These are phyloP conservation scores for Rhagonycha fulva DNA, from an alignment of 2,888 invertebrate genomes.

Conservation along the genomic window DNA sequence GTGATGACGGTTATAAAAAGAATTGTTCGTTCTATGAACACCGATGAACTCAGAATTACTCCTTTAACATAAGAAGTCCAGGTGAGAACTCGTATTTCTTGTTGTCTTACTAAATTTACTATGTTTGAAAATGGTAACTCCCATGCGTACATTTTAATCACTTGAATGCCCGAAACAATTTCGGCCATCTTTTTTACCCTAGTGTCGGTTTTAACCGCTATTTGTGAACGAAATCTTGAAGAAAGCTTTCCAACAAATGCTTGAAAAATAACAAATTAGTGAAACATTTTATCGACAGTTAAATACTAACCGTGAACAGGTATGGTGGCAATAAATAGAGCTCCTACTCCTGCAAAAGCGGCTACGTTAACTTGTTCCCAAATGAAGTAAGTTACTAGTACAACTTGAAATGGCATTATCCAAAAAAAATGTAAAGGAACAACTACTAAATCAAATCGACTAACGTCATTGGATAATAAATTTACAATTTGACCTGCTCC, in stretches of 20 bases:
- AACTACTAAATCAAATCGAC: slow-evolving; percentile 74
- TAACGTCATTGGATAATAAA: slow-evolving; percentile 82
- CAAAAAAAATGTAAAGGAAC: slow-evolving; percentile 75
- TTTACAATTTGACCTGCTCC: slow-evolving; percentile 84
- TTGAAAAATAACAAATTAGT: slow-evolving; percentile 10
- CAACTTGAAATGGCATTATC: slow-evolving; percentile 77
- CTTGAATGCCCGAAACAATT: slow-evolving; percentile 69
- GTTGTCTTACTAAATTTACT: slow-evolving; percentile 22
- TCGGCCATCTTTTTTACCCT: slow-evolving; percentile 71
- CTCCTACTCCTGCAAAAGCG: slow-evolving; percentile 63
- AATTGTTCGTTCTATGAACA: slow-evolving; percentile 81
- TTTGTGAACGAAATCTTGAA: slow-evolving; percentile 46
- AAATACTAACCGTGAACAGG: slow-evolving; percentile 56
- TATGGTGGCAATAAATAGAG: slow-evolving; percentile 58
- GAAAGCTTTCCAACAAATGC: slow-evolving; percentile 35
- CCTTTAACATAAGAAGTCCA: slow-evolving; percentile 64
- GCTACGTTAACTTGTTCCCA: slow-evolving; percentile 61
- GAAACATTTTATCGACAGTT: neutral
- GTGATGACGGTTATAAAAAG: slow-evolving; percentile 77
- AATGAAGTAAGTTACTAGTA: slow-evolving; percentile 63
- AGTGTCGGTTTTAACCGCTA: slow-evolving; percentile 61
- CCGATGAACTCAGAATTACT: slow-evolving; percentile 71
- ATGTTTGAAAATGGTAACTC: slow-evolving; percentile 65
- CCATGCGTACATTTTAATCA: slow-evolving; percentile 78
- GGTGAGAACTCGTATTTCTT: slow-evolving; percentile 38